Evolutionary conservation across 2,113 vertebrate genomes (phyloP).

Genomic region (Glareola pratincola): DNA sequence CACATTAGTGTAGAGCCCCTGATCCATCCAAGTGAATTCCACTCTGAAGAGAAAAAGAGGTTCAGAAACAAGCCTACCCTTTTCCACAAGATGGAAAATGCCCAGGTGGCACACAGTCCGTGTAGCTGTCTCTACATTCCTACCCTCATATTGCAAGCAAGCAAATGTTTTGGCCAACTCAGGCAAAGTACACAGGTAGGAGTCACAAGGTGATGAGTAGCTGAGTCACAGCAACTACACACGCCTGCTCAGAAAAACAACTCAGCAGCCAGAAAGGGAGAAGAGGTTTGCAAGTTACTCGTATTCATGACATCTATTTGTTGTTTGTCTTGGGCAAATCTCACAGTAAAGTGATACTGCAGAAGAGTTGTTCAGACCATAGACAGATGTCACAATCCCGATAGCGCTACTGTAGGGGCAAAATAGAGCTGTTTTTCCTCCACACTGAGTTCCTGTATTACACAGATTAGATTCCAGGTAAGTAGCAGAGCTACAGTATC

Average conservation of each 20-base stretch:
- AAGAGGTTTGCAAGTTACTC: not conserved
- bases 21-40: not conserved
- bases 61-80: not conserved
- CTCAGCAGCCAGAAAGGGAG: not conserved
- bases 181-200: not conserved
- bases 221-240: not conserved
- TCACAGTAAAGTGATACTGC: not conserved
- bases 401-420: not conserved
- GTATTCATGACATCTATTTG: not conserved
- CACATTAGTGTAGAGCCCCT: not conserved
- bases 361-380: not conserved
- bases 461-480: not conserved
- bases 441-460: not conserved
- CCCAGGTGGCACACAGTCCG: not conserved
- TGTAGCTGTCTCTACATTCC: not conserved
- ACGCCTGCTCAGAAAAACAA: not conserved
- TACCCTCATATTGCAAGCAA: not conserved
- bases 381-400: not conserved
- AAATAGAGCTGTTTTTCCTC: not conserved
- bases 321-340: not conserved
- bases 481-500: not conserved
- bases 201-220: not conserved
- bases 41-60: not conserved
- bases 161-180: not conserved
- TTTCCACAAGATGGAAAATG: not conserved